Conservation (phyloP, 2,797 vertebrate species). For the Sciaenops ocellatus region DNA sequence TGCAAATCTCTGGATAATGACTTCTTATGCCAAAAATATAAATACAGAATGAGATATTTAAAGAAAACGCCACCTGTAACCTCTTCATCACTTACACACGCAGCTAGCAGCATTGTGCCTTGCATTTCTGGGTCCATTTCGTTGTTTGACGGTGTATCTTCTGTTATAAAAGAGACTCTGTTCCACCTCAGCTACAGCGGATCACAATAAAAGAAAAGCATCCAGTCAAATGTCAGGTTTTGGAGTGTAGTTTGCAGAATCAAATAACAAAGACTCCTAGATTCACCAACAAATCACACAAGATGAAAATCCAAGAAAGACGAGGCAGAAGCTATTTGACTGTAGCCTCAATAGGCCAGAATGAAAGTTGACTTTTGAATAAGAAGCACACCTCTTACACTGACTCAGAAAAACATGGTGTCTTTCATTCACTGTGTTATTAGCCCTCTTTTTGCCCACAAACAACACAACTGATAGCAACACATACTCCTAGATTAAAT, state of each 20-base stretch:
- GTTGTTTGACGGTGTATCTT: slow-evolving; percentile 24
- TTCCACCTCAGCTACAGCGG: slow-evolving; percentile 37
- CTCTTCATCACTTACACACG: slow-evolving; percentile 42
- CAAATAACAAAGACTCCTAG: slow-evolving; percentile 33
- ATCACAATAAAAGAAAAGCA: slow-evolving; percentile 21
- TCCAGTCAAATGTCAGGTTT: slow-evolving; percentile 16
- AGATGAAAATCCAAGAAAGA: slow-evolving; percentile 51
- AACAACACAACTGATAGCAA: no score
- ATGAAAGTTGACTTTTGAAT: slow-evolving; percentile 34
- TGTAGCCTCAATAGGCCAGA: slow-evolving; percentile 16
- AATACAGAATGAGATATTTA: slow-evolving; percentile 61
- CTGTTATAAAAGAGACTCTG: slow-evolving; percentile 22
- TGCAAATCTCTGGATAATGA: slow-evolving; percentile 61
- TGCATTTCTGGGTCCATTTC: slow-evolving; percentile 45
- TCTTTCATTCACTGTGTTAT: not conserved
- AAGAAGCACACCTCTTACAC: not conserved
- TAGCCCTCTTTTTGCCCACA: not conserved
- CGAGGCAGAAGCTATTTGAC: slow-evolving; percentile 28
- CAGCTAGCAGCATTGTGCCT: slow-evolving; percentile 33
- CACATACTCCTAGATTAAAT: not conserved
- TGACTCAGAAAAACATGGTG: not conserved
- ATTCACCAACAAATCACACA: slow-evolving; percentile 17
- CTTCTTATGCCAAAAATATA: slow-evolving; percentile 67
- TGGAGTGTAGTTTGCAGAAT: slow-evolving; percentile 28
- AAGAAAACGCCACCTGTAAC: slow-evolving; percentile 63